phyloP scores from a whole-genome alignment of 2,797 vertebrate genomes.

The Clamator glandarius region DNA sequence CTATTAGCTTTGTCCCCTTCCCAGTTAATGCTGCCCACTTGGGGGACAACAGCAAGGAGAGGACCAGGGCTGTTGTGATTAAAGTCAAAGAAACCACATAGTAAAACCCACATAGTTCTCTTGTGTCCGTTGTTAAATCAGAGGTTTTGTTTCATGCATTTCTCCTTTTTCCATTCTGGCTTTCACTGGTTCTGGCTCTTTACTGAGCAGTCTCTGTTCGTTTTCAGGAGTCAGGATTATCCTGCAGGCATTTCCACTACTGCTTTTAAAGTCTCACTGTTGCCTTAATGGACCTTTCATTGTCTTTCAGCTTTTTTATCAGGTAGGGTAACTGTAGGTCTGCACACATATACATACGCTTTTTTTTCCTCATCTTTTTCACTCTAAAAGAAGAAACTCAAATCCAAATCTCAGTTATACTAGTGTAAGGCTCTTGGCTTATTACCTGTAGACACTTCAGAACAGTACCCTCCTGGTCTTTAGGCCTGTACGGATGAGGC shows the following conservation, averaged over 20 bases:
- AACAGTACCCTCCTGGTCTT: not conserved
- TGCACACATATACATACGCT: not conserved
- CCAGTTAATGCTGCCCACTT: not conserved
- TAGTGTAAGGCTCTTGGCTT: conserved; percentile 18
- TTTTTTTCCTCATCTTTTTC: not conserved
- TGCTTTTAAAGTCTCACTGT: conserved; percentile 56
- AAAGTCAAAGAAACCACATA: not conserved
- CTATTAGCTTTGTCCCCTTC: not conserved
- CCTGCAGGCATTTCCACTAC: not conserved
- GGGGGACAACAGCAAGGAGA: not conserved
- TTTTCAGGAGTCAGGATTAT: not conserved
- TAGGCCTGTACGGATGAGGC: conserved; percentile 3
- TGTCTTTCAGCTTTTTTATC: not conserved
- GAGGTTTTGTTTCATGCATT: not conserved
- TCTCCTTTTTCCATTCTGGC: not conserved
- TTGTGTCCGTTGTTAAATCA: not conserved
- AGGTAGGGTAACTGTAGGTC: not conserved
- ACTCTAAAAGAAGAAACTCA: conserved; percentile 6
- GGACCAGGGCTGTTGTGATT: not conserved
- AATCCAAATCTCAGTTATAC: not conserved
- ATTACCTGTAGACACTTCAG: not conserved
- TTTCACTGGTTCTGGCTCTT: not conserved
- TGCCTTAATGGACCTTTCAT: conserved; percentile 61
- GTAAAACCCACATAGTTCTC: not conserved
- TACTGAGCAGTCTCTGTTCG: not conserved